Evolutionary conservation across 2,113 vertebrate species (phyloP).

Genomic region (Gobius niger): DNA sequence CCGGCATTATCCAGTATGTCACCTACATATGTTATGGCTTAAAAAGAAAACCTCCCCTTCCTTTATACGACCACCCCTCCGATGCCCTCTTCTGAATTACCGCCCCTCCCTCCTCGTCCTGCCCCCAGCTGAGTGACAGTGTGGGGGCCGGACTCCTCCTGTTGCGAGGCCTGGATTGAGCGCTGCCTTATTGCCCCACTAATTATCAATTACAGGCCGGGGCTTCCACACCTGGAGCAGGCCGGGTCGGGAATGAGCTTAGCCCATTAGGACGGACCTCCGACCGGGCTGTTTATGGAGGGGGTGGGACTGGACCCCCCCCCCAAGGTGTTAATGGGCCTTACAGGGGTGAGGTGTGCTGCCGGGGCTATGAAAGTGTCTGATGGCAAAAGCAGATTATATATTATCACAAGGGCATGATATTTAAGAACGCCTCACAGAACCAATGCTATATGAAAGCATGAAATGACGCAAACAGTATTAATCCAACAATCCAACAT

Average conservation of each 20-base stretch:
- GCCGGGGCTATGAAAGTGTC: conserved; percentile 39
- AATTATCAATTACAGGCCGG: conserved; percentile 80
- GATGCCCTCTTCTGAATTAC: conserved; percentile 30
- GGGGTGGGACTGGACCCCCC: conserved; percentile 56
- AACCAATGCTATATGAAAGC: no score
- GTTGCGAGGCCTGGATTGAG: conserved; percentile 59
- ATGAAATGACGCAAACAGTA: no score
- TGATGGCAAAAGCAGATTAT: conserved; percentile 21
- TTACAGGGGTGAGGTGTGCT: conserved; percentile 53
- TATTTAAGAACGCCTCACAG: background rate
- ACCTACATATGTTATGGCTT: conserved; percentile 22
- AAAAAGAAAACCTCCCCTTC: conserved; percentile 5
- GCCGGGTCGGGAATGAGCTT: conserved; percentile 74
- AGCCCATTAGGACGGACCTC: conserved; percentile 69
- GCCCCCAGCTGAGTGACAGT: conserved; percentile 58
- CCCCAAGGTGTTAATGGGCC: conserved; percentile 72
- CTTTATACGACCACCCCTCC: background rate
- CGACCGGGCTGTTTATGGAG: conserved; percentile 72
- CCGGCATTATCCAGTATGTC: conserved; percentile 3
- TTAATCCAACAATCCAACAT: no score
- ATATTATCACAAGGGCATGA: background rate
- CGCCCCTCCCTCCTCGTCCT: conserved; percentile 20
- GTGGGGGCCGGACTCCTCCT: conserved; percentile 59
- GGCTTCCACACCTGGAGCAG: conserved; percentile 74
- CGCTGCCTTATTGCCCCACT: conserved; percentile 71